Base-by-base conservation (phyloP, 1,140 invertebrate genomes). In the Zaprionus tsacasi region DNA sequence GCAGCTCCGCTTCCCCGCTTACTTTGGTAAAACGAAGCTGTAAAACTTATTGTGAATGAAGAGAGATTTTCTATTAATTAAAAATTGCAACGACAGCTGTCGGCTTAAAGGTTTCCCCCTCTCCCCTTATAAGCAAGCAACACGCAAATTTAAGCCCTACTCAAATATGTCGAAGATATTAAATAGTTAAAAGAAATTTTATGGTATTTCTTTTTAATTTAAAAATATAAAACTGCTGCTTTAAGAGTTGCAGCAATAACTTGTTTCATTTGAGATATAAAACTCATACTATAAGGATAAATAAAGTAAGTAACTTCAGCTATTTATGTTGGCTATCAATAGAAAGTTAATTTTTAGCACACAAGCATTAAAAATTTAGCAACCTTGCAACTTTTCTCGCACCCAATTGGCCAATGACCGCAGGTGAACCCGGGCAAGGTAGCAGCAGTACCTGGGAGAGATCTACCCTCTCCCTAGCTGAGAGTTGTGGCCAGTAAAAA, bases 321-420 rank as follows among this genome's bases (percentile, higher is more conserved):
- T 50, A 12, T n/a, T 50, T 27, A 35, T 21, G 10, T n/a, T 11
- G 33, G 21, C 25, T 60, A 43, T 43, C 70, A 69, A 69, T 69
- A 33, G 48, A 69, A 11, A 45, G 45, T 50, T 43, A 35, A 67
- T 45, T 67, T 25, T 4, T 6, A 63, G 12, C 30, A 45, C 58
- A 55, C 38, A 27, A 40, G 58, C 21, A 43, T 61, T 55, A 63
- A 15, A 15, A 50, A 61, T 70, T 54, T n/a, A 40, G 21, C 48
- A 70, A 36, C 21, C 35, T 61, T 50, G 15, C 25, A 69, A 74
- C 57, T 69, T 48, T 61, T 61, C 65, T 40, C 13, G 25, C 71
- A 52, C 40, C 65, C 43, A 74, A 63, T 69, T 74, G 71, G 54
- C 67, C 71, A 55, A 63, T 57, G 71, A 74, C 38, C 71, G 40